Percentiles rank a stretch among this genome's conserved stretches.
phyloP scores from a whole-genome alignment of 2,113 vertebrate species.

The Xenotilapia flavipinnis region DNA sequence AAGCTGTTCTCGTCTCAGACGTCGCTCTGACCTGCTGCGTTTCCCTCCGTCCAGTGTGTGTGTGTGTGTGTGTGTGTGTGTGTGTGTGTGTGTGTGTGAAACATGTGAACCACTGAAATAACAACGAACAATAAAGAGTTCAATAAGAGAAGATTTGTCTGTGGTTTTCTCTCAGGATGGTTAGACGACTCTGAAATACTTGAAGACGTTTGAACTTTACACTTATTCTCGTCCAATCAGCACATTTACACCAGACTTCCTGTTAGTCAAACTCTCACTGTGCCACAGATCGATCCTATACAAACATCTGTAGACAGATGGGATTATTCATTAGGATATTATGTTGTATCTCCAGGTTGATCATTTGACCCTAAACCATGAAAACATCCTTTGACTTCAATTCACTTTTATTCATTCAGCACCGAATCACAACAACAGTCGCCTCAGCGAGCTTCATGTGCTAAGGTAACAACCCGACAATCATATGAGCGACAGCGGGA shows the following conservation, averaged over 20 bases:
- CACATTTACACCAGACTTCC: background rate
- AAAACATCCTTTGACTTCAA: background rate
- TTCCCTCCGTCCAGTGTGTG: background rate
- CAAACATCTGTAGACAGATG: background rate
- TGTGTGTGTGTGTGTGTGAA: too few species aligned
- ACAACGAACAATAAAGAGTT: background rate
- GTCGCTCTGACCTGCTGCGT: background rate
- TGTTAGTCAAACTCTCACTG: background rate
- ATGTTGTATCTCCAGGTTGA: background rate
- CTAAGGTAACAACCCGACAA: background rate
- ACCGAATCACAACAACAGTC: rapidly evolving
- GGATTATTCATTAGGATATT: background rate
- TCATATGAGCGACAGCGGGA: background rate
- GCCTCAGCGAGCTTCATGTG: background rate
- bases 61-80: background rate
- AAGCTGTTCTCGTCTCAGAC: background rate
- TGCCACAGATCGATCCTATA: background rate
- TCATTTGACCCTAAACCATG: background rate
- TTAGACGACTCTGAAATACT: background rate
- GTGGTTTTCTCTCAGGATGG: background rate
- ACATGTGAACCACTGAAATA: background rate
- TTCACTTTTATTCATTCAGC: background rate
- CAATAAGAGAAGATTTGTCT: background rate
- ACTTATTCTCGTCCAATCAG: background rate
- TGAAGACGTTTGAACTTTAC: background rate